These are phyloP conservation scores for Alcedo quadribrachys DNA, from an alignment of 2,797 vertebrate genomes.

Conservation along the genomic window DNA sequence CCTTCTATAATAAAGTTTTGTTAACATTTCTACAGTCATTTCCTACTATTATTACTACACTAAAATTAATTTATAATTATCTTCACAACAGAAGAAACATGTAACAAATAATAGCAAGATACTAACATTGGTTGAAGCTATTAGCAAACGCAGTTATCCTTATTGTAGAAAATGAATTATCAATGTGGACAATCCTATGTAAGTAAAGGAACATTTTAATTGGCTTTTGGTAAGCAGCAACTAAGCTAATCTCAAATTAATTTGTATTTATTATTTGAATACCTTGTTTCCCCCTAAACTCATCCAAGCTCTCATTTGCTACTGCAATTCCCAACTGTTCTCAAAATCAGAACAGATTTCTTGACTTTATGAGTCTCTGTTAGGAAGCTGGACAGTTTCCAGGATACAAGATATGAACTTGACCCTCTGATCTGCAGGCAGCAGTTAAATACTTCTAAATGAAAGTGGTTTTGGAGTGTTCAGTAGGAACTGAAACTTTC, in stretches of 20 bases:
- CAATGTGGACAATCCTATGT: neutral
- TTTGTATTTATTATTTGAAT: neutral
- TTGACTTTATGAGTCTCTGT: neutral
- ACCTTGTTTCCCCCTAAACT: neutral
- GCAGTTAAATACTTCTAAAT: neutral
- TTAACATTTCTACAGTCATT: neutral
- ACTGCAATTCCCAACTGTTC: neutral
- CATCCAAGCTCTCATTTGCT: neutral
- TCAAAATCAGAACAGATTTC: conserved; percentile 11
- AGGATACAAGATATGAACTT: neutral
- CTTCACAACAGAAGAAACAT: neutral
- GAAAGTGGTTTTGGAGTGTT: neutral
- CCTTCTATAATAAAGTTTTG: neutral
- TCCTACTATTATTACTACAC: neutral
- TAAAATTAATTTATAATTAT: neutral
- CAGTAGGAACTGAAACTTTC: neutral
- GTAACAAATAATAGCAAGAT: neutral
- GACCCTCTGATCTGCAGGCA: conserved; percentile 17
- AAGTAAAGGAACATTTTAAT: neutral
- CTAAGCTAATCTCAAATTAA: neutral
- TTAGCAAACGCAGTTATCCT: neutral
- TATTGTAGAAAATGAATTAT: neutral
- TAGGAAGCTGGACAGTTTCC: conserved; percentile 14
- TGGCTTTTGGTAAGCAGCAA: neutral
- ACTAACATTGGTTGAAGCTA: neutral